Evolutionary conservation across 2,113 vertebrate genomes (phyloP).

Genomic region (Sphyrna mokarran): DNA sequence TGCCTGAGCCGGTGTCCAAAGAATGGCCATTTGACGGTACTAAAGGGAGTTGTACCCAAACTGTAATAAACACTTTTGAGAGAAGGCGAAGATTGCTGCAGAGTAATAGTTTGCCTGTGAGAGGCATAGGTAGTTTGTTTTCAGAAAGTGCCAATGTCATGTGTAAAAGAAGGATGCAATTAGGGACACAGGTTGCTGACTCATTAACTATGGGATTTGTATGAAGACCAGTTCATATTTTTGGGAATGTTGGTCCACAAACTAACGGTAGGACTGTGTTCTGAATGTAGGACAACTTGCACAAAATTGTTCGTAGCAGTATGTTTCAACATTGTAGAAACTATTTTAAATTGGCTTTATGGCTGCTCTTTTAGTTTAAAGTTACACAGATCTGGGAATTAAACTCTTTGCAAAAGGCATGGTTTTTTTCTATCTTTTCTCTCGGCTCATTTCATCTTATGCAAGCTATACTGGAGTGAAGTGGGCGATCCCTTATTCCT

Average conservation of each 20-base stretch:
- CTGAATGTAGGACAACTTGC: background rate
- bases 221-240: background rate
- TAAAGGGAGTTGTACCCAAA: background rate
- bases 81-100: constrained; percentile 3
- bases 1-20: background rate
- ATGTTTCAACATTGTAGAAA: background rate
- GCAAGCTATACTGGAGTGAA: background rate
- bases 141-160: background rate
- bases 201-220: background rate
- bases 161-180: background rate
- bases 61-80: background rate
- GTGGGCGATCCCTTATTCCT: background rate
- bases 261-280: background rate
- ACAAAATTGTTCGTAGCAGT: background rate
- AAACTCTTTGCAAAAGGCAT: background rate
- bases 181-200: background rate
- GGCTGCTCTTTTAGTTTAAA: background rate
- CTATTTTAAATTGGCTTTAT: background rate
- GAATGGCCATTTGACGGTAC: background rate
- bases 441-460: background rate
- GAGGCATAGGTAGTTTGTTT: background rate
- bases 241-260: background rate
- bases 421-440: background rate
- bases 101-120: background rate
- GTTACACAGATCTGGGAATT: background rate